phyloP scores from a whole-genome alignment of 2,888 invertebrate species.

The Penaeus monodon region DNA sequence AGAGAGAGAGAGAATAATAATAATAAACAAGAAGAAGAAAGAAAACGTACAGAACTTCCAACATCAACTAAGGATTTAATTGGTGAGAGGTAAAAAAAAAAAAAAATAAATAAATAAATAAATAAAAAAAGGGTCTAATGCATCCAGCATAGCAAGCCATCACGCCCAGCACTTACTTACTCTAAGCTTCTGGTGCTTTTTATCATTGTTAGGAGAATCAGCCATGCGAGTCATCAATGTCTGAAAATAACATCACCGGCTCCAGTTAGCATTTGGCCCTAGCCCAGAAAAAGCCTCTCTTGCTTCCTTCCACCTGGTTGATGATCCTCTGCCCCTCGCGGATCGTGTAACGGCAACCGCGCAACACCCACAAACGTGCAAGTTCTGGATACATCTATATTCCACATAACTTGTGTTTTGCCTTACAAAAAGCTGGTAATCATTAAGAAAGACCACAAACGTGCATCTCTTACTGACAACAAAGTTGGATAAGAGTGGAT shows the following conservation, averaged over 20 bases:
- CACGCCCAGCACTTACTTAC: slow-evolving; percentile 77
- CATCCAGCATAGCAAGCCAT: slow-evolving; percentile 50
- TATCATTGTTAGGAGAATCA: slow-evolving; percentile 72
- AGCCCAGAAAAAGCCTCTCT: not conserved
- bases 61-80: not conserved
- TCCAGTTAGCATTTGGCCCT: slow-evolving; percentile 35
- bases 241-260: slow-evolving; percentile 45
- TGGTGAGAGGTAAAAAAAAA: not conserved
- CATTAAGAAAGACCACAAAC: too few relatives aligned
- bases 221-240: slow-evolving; percentile 59
- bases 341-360: too few relatives aligned
- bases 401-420: too few relatives aligned
- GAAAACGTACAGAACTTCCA: not conserved
- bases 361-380: too few relatives aligned
- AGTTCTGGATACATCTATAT: too few relatives aligned
- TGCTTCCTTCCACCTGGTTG: too few relatives aligned
- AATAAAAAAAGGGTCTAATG: slow-evolving; percentile 26
- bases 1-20: not conserved
- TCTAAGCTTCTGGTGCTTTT: slow-evolving; percentile 90
- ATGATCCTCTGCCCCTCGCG: too few relatives aligned
- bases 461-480: too few relatives aligned
- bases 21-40: not conserved
- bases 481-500: too few relatives aligned
- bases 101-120: slow-evolving; percentile 1
- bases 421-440: too few relatives aligned